A percentile compares a stretch with the other conserved stretches of the same genome.
phyloP scores from a whole-genome alignment of 2,797 vertebrate species.

The Gymnoscopelus microlampas region DNA sequence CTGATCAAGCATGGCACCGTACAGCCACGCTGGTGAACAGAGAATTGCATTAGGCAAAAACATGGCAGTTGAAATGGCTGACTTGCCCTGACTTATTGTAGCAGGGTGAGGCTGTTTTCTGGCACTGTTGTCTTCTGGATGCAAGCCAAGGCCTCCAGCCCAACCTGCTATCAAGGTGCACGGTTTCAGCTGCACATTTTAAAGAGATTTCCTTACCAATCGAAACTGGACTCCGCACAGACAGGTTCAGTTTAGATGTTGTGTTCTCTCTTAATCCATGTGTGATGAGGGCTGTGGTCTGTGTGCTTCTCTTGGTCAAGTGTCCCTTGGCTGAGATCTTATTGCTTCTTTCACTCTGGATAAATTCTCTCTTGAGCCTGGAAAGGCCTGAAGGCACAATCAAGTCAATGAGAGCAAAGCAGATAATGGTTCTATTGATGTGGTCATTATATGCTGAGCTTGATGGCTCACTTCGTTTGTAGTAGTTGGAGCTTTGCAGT shows the following conservation, averaged over 20 bases:
- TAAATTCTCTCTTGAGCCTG: conserved; percentile 26
- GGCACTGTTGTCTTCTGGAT: conserved; percentile 53
- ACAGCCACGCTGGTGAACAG: conserved; percentile 38
- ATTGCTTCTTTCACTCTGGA: conserved; percentile 18
- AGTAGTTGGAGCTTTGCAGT: conserved; percentile 30
- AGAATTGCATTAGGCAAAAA: conserved; percentile 54
- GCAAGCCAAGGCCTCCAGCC: conserved; percentile 56
- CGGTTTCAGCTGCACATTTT: conserved; percentile 58
- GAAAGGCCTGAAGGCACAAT: conserved; percentile 39
- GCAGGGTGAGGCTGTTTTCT: conserved; percentile 39
- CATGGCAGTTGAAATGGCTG: conserved; percentile 45
- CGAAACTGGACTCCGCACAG: conserved; percentile 34
- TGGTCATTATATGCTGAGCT: conserved; percentile 50
- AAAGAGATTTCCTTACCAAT: conserved; percentile 68
- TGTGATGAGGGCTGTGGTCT: conserved; percentile 4
- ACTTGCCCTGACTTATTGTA: conserved; percentile 47
- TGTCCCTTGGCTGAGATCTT: conserved; percentile 17
- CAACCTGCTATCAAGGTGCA: conserved; percentile 33
- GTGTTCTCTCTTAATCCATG: conserved; percentile 4
- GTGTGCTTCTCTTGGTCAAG: conserved; percentile 20
- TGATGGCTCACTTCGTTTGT: conserved; percentile 53
- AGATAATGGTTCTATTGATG: conserved; percentile 51
- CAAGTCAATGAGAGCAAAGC: conserved; percentile 19
- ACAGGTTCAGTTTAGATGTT: conserved; percentile 25
- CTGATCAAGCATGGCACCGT: conserved; percentile 12